These are phyloP conservation scores for Enteromius mattozi DNA, from an alignment of 2,797 vertebrate species.

Conservation along the genomic window DNA sequence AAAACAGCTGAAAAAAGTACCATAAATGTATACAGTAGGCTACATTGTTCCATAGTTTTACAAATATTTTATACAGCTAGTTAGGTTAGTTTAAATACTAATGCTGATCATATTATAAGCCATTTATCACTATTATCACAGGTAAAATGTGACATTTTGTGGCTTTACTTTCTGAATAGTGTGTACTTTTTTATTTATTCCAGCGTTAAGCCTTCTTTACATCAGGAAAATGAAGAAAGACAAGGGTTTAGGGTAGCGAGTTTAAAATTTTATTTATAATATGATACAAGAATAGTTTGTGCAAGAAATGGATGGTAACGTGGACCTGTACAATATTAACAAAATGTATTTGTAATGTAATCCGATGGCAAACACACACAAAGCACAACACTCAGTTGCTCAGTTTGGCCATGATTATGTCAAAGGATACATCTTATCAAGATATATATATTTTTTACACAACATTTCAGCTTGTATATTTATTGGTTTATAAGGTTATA, in stretches of 20 bases:
- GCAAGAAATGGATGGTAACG: constrained; percentile 92
- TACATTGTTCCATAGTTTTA: no score
- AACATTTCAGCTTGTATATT: constrained; percentile 73
- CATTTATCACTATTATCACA: background rate
- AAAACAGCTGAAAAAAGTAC: background rate
- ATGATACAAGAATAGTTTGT: constrained; percentile 99
- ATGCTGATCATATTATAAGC: background rate
- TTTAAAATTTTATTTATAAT: constrained; percentile 96
- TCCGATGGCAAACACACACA: constrained; percentile 70
- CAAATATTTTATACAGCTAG: background rate
- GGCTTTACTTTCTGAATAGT: background rate
- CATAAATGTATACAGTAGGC: no score
- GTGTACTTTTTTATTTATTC: background rate
- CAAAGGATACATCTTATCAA: constrained; percentile 63
- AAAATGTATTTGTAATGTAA: constrained; percentile 69
- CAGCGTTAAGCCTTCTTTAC: background rate
- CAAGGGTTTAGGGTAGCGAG: constrained; percentile 65
- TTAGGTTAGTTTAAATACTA: background rate
- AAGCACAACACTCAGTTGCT: constrained; percentile 69
- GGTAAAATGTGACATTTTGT: background rate
- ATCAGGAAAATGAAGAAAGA: background rate
- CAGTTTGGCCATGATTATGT: constrained; percentile 71
- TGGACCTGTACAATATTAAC: constrained; percentile 86
- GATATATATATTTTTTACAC: constrained; percentile 72
- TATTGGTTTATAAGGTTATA: constrained; percentile 65